Percentiles rank a stretch among this genome's conserved stretches.
These are phyloP conservation scores for Cuculus canorus DNA, from an alignment of 2,797 vertebrate genomes.

Conservation along the genomic window DNA sequence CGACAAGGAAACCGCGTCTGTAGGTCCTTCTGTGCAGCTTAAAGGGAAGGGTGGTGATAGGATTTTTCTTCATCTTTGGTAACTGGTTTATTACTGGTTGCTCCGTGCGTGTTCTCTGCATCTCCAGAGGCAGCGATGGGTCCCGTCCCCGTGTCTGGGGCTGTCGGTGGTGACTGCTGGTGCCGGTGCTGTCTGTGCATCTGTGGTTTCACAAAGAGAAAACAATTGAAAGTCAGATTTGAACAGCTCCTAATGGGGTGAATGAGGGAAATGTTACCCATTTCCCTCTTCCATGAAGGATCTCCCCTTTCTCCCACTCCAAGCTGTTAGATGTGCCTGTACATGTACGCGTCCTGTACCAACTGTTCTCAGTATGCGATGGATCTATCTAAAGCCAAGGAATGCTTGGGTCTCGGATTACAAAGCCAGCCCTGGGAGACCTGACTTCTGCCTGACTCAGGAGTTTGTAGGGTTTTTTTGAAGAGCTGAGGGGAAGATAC, in stretches of 20 bases:
- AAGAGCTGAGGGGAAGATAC: not conserved
- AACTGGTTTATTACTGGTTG: not conserved
- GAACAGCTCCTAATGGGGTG: not conserved
- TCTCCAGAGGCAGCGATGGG: accelerated
- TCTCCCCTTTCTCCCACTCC: not conserved
- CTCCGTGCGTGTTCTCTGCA: not conserved
- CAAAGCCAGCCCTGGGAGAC: not conserved
- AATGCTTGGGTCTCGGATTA: not conserved
- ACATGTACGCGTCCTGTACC: not conserved
- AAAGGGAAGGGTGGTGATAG: not conserved
- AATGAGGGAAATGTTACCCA: accelerated
- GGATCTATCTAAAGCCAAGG: not conserved
- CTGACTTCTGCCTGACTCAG: not conserved
- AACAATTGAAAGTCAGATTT: not conserved
- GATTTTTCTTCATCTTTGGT: not conserved
- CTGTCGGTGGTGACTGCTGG: too few species aligned
- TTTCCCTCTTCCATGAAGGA: not conserved
- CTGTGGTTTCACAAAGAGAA: not conserved
- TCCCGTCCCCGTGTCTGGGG: not conserved
- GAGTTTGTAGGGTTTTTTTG: not conserved
- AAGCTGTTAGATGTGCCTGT: not conserved
- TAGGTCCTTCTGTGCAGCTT: not conserved
- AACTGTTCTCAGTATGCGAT: not conserved
- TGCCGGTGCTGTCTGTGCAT: not conserved
- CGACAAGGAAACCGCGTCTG: not conserved